These are phyloP conservation scores for Yponomeuta cagnagella DNA, from an alignment of 2,888 invertebrate species.

Conservation along the genomic window DNA sequence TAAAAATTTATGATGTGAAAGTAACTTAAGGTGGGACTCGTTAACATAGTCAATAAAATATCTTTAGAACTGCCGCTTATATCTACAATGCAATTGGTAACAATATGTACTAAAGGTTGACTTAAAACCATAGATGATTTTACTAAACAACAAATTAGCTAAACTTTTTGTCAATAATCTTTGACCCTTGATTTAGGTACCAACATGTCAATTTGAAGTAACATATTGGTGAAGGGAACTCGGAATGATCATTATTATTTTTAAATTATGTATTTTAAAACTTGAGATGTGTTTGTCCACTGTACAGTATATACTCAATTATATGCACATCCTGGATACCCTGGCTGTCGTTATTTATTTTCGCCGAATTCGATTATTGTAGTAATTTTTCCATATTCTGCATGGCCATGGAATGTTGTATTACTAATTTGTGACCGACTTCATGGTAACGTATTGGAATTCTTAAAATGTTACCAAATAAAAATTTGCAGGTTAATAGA, in stretches of 20 bases:
- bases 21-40: no score
- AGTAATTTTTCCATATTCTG: constrained; percentile 51
- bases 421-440: not conserved
- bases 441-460: not conserved
- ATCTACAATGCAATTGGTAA: constrained; percentile 57
- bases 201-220: constrained; percentile 44
- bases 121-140: constrained; percentile 28
- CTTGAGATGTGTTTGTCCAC: constrained; percentile 46
- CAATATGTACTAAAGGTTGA: constrained; percentile 66
- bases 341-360: constrained; percentile 49
- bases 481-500: constrained; percentile 16
- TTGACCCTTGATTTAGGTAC: constrained; percentile 7
- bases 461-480: constrained; percentile 29
- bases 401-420: constrained; percentile 66
- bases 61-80: constrained; percentile 53
- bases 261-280: constrained; percentile 22
- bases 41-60: not conserved
- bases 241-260: constrained; percentile 16
- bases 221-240: constrained; percentile 39
- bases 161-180: not conserved
- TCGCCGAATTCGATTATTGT: constrained; percentile 49
- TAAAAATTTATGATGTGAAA: no score
- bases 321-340: constrained; percentile 57
- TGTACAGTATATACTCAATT: constrained; percentile 42
- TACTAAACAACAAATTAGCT: not conserved